Evolutionary conservation across 2,113 vertebrate genomes (phyloP).

Genomic region (Dicerorhinus sumatrensis): DNA sequence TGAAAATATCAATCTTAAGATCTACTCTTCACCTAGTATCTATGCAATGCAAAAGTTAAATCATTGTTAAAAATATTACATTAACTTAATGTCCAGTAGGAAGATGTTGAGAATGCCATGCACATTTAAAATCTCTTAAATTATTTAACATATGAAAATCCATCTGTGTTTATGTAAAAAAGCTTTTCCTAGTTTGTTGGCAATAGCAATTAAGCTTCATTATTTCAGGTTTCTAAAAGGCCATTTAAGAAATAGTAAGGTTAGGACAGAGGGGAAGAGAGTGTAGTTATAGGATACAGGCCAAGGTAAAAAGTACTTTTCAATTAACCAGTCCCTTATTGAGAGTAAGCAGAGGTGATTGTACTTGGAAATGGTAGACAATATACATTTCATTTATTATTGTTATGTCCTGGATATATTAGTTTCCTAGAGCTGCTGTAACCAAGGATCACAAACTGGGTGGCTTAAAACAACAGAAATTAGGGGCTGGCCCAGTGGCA

Average conservation of each 20-base stretch:
- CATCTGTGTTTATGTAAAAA: slow-evolving; percentile 64
- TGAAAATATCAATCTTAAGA: background rate
- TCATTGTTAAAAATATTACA: background rate
- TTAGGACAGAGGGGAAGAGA: background rate
- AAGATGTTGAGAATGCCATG: slow-evolving; percentile 21
- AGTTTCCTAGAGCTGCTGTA: background rate
- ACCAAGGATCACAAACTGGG: background rate
- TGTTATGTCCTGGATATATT: background rate
- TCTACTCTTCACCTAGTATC: slow-evolving; percentile 8
- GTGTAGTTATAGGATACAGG: background rate
- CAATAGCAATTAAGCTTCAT: background rate
- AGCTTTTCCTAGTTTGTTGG: slow-evolving; percentile 44
- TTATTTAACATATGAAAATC: slow-evolving; percentile 64
- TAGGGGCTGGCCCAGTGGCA: too few relatives aligned
- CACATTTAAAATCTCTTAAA: slow-evolving; percentile 60
- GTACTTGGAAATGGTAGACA: background rate
- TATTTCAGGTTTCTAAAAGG: slow-evolving; percentile 34
- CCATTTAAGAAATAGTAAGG: background rate
- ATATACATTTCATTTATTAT: background rate
- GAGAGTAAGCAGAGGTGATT: background rate
- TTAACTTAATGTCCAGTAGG: slow-evolving; percentile 22
- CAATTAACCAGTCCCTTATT: background rate
- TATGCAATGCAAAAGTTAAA: slow-evolving; percentile 8
- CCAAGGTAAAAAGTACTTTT: background rate
- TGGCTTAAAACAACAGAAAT: background rate